Base-by-base conservation (phyloP, 2,888 invertebrate species). In the Neoascia interrupta region DNA sequence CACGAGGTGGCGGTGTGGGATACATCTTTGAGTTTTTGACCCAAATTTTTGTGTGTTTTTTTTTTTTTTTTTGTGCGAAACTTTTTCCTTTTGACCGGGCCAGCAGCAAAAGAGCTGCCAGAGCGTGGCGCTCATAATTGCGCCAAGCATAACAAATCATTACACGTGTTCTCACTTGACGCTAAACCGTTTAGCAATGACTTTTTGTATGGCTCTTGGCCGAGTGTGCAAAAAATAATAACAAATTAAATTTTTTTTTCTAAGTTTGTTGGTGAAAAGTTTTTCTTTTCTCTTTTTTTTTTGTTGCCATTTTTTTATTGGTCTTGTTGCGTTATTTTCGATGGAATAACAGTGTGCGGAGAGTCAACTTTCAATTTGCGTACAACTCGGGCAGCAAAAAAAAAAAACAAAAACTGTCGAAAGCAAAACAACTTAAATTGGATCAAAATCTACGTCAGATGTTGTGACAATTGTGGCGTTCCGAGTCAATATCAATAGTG, bases 1-100 rank as follows among this genome's bases (percentile, higher is more conserved):
- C 61, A 49, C 61, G 63, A 51, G 45, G 47, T n/a, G 63, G 19
- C 28, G 13, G 41, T 51, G 41, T 63, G 63, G 51, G 63, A 63
- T 51, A 51, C 51, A 34, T 63, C 47, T 49, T 15, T 31, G 13
- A 63, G 39, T 34, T 31, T 60, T 63, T 63, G 63, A 63, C 63
- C 63, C 21, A 63, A 19, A 63, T 63, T 49, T 41, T 51, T 31
- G 31, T 11, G 6, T 5, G 11, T 36, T 54, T 53, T 41, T 31
- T 49, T 41, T 51, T 31, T 21, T 11, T 6, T 5, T 18, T 36
- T 54, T 53, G 28, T 31, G 5, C 26, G 26, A 26, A 8, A 31
- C 31, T 2, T 3, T 2, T 3, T 31, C n/a, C n/a, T 31, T 31
- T 31, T 6, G 31, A n/a, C 8, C 8, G 31, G 31, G 8, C 3